Evolutionary conservation across 2,888 invertebrate genomes (phyloP).

Genomic region (Allolobophora icterica): DNA sequence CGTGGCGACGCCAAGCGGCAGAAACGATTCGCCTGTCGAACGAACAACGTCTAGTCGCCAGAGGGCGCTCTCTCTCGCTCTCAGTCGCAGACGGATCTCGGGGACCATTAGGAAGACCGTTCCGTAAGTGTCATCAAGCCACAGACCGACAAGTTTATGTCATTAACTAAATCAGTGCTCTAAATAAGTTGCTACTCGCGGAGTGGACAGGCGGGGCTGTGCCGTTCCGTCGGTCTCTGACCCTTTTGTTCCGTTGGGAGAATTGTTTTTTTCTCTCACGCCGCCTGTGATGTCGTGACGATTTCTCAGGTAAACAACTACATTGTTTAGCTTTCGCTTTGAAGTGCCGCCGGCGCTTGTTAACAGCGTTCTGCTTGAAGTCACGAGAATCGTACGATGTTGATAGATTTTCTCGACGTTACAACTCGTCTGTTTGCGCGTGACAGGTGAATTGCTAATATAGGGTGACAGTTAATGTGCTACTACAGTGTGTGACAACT

Average conservation of each 20-base stretch:
- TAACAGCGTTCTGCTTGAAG: no score
- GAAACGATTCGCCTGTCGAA: neutral
- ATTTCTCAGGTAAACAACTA: neutral
- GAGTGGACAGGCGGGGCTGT: neutral
- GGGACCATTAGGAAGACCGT: neutral
- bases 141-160: neutral
- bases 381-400: no score
- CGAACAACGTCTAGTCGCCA: neutral
- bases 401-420: neutral
- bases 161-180: neutral
- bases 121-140: neutral
- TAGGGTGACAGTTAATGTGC: neutral
- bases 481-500: no score
- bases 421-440: neutral
- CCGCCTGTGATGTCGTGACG: neutral
- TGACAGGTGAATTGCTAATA: neutral
- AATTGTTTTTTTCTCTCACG: neutral
- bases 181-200: neutral
- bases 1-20: neutral
- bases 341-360: no score
- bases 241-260: neutral
- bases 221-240: neutral
- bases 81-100: neutral
- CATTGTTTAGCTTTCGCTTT: no score
- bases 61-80: neutral